Percentiles rank a stretch among this genome's conserved stretches.
Conservation (phyloP, 2,113 vertebrate species). For the Varanus salvator region DNA sequence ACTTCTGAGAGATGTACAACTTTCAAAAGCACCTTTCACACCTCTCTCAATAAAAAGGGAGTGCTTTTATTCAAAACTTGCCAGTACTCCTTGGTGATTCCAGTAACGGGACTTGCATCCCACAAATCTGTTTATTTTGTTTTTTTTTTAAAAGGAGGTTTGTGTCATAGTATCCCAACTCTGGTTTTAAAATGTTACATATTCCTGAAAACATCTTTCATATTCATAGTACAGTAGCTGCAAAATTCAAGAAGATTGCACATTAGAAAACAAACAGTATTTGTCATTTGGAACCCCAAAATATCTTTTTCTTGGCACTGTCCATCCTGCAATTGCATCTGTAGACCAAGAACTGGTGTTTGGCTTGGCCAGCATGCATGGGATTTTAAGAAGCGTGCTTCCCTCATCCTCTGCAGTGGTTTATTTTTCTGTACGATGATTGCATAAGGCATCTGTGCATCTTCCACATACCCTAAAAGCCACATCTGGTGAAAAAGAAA, state of each 20-base stretch:
- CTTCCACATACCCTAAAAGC: neutral
- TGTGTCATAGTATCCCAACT: neutral
- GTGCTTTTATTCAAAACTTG: fast-evolving
- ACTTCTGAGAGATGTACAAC: fast-evolving
- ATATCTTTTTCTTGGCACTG: too few species aligned
- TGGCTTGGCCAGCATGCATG: neutral
- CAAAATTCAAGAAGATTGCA: neutral
- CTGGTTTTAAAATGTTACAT: neutral
- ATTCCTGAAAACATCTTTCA: neutral
- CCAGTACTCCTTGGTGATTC: fast-evolving
- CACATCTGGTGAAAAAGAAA: neutral
- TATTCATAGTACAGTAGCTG: neutral
- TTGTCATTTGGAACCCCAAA: too few species aligned
- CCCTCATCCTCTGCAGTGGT: neutral
- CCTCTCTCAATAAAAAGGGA: neutral
- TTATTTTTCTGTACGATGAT: neutral
- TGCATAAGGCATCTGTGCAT: neutral
- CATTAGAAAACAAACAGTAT: neutral
- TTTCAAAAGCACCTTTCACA: neutral
- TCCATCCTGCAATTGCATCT: neutral
- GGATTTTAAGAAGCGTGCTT: neutral
- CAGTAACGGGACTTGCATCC: fast-evolving
- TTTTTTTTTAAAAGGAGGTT: neutral
- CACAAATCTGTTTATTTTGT: slow-evolving; percentile 65
- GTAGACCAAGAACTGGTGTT: too few species aligned